Percentiles rank a stretch among this genome's conserved stretches.
phyloP scores from a whole-genome alignment of 2,113 vertebrate genomes.

The Sminthopsis crassicaudata region DNA sequence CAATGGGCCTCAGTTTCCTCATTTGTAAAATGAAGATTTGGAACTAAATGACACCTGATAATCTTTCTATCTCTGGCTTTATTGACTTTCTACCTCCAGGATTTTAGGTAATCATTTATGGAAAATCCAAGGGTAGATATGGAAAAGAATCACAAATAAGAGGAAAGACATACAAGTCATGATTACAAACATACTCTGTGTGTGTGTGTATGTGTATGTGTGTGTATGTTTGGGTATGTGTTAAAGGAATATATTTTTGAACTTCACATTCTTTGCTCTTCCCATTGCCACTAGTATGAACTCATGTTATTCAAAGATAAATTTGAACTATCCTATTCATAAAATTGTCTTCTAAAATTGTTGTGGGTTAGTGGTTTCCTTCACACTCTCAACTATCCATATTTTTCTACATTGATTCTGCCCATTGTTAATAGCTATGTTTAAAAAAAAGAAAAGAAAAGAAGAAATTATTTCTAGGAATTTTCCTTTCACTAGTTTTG shows the following conservation, averaged over 20 bases:
- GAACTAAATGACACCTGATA: neutral
- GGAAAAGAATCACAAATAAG: neutral
- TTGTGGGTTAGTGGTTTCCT: slow-evolving; percentile 62
- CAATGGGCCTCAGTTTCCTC: neutral
- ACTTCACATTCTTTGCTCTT: slow-evolving; percentile 7
- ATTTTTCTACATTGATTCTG: slow-evolving; percentile 63
- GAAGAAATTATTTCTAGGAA: slow-evolving; percentile 70
- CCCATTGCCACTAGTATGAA: slow-evolving; percentile 36
- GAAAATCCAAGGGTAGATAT: neutral
- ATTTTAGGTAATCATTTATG: neutral
- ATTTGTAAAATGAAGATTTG: neutral
- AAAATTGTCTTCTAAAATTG: slow-evolving; percentile 5
- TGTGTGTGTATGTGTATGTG: too few species aligned
- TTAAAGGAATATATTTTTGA: neutral
- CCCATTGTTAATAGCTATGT: slow-evolving; percentile 69
- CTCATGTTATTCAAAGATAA: slow-evolving; percentile 40
- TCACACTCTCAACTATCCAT: slow-evolving; percentile 56
- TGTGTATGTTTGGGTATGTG: too few species aligned
- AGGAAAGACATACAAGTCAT: neutral
- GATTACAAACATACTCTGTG: neutral
- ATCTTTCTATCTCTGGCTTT: neutral
- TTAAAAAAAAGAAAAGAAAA: slow-evolving; percentile 32
- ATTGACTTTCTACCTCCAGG: neutral
- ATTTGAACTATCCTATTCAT: neutral
- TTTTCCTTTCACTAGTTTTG: slow-evolving; percentile 76